Base-by-base conservation (phyloP, 2,888 invertebrate species). In the Oscheius sp. region DNA sequence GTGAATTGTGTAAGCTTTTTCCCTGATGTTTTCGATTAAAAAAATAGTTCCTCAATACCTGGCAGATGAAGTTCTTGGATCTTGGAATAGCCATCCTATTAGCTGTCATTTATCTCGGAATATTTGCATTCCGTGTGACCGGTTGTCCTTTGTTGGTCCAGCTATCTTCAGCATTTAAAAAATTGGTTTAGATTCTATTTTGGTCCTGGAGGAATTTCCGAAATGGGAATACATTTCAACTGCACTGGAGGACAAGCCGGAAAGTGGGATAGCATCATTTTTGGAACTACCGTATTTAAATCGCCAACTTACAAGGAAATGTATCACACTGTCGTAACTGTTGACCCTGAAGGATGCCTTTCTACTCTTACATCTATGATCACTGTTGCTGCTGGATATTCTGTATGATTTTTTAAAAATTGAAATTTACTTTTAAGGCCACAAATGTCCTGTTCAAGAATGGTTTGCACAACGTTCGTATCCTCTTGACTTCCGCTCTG, bases 181-280 rank as follows among this genome's bases (percentile, higher is more conserved):
- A n/a, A n/a, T n/a, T n/a, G n/a, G n/a, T 46, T 29, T 23, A 64
- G 64, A 10, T 25, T 25, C 25, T 64, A 64, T 46, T 12, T 48
- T 23, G 64, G 64, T 29, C 64, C 64, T 29, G 64, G 64, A 15
- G 64, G 64, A n/a, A 48, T 48, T 31, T 29, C 64, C 23, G 34
- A 50, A 3, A 31, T 20, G 10, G 50, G 50, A 3, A n/a, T 27
- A 23, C 23, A 64, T 29, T 34, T 25, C 10, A 64, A 64, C 34
- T 64, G 64, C 20, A 64, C 64, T 33, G 64, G 64, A 6, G 64
- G 64, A 3, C 17, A 48, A 3, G 34, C 33, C 10, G 0, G 34
- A 12, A 4, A 17, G 3, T 1, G 33, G 4, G 64, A 64, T 50
- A n/a, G 5, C 2, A 12, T 45, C 39, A 20, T 64, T 20, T 10